Evolutionary conservation across 2,888 invertebrate species (phyloP).

Genomic region (Thymelicus lineola): DNA sequence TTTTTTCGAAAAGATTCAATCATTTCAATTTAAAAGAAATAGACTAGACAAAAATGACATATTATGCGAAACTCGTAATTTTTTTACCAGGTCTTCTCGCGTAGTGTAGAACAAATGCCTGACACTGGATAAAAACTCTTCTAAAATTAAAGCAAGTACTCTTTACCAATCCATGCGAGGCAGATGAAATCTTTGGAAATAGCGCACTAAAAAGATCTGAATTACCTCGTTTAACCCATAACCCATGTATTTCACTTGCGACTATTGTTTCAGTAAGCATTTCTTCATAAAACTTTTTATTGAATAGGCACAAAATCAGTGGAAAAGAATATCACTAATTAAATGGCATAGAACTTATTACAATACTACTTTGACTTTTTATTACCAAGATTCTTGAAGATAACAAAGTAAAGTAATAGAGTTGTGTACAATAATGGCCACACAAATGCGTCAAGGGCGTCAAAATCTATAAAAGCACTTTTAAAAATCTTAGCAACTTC

Average conservation of each 20-base stretch:
- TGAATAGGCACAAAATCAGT: not conserved
- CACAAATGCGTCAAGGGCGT: too few species aligned
- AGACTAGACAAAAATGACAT: too few species aligned
- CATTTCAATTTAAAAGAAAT: too few species aligned
- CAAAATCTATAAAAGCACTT: too few species aligned
- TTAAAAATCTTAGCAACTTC: too few species aligned
- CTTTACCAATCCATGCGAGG: slow-evolving; percentile 25
- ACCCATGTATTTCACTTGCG: not conserved
- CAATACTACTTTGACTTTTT: too few species aligned
- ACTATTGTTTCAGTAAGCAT: not conserved
- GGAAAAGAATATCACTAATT: not conserved
- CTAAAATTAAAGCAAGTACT: slow-evolving; percentile 14
- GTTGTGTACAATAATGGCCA: too few species aligned
- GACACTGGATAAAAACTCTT: slow-evolving; percentile 4
- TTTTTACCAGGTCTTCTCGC: not conserved
- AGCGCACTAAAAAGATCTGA: slow-evolving; percentile 18
- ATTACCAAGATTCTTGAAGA: too few species aligned
- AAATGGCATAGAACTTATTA: too few species aligned
- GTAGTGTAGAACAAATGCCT: not conserved
- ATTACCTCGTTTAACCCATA: slow-evolving; percentile 1
- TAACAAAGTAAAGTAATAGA: too few species aligned
- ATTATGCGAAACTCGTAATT: too few species aligned
- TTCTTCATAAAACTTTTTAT: not conserved
- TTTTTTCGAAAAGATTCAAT: too few species aligned
- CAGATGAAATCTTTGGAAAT: slow-evolving; percentile 31